Percentiles rank a stretch among this genome's conserved stretches.
phyloP scores from a whole-genome alignment of 2,797 vertebrate species.

The Onychomys torridus region DNA sequence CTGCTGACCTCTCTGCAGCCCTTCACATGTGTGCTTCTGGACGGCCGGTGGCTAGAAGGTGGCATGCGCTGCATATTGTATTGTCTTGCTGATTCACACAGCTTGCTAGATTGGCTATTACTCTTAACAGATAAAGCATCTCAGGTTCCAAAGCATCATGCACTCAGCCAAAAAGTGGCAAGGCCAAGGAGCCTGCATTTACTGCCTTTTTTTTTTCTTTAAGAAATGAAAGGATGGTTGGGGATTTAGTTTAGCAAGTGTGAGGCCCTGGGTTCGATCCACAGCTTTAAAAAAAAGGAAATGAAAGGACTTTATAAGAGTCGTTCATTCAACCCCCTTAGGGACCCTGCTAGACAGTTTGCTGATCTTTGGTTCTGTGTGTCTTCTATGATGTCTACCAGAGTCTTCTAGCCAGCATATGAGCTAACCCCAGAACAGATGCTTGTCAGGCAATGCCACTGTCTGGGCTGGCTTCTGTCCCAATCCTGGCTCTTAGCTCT shows the following conservation, averaged over 20 bases:
- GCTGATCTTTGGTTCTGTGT: background rate
- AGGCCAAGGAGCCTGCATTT: background rate
- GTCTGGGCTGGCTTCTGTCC: conserved; percentile 46
- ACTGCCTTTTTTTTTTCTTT: conserved; percentile 23
- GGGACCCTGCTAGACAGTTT: background rate
- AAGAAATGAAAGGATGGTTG: background rate
- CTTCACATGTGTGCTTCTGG: background rate
- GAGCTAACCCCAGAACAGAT: conserved; percentile 64
- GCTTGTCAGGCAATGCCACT: background rate
- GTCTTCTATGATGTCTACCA: conserved; percentile 31
- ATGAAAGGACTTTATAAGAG: no score
- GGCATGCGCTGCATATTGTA: background rate
- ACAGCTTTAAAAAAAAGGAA: no score
- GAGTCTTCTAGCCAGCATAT: conserved; percentile 6
- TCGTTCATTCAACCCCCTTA: background rate
- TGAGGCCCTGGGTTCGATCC: no score
- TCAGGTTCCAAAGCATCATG: conserved; percentile 8
- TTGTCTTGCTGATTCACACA: conserved; percentile 8
- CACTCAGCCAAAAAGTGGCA: conserved; percentile 26
- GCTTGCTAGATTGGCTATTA: background rate
- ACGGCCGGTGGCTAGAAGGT: background rate
- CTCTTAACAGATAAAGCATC: conserved; percentile 31
- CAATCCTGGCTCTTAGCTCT: conserved; percentile 32
- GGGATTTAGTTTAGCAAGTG: no score
- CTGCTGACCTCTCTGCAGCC: background rate